Evolutionary conservation across 2,888 invertebrate genomes (phyloP), one percentile per base, ranked within the genome.

Genomic region (Pocota personata): DNA sequence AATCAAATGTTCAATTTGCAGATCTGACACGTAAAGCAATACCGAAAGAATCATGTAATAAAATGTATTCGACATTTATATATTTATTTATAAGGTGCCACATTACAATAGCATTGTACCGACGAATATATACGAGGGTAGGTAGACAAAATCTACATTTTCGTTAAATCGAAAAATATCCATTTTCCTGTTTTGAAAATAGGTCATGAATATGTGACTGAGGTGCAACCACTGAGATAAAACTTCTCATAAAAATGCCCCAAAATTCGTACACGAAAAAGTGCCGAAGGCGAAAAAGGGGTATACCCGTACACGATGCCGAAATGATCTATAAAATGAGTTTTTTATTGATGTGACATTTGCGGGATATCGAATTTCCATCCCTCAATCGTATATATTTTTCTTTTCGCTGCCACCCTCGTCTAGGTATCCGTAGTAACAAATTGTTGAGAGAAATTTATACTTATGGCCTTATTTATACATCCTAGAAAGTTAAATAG

Each of bases 291-390:
- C n/a, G 52, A 12, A 10, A 37, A 48, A 48, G 10, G n/a, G 35
- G 32, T 46, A 46, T 50, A n/a, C n/a, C n/a, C 50, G 32, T n/a
- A n/a, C n/a, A n/a, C n/a, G 10, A 60, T 19, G n/a, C 5, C 50
- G 40, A 30, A 52, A 30, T 40, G 24, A 64, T 75, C 50, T 43
- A 75, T 40, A 64, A 64, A 64, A 75, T 10, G 21, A 24, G 40
- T n/a, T 62, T 52, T 73, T 55, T 75, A 62, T 75, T 64, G 73
- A 75, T 52, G 62, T 62, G 73, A 60, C 58, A 58, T 50, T 32
- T 32, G 50, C n/a, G 46, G 35, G 43, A 21, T 55, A 67, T 82
- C 46, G 57, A 37, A 32, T 69, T 35, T 66, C 14, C 67, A 69
- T 24, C 24, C 43, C 78, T 16, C 21, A 32, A 30, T n/a, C n/a